Percentiles rank a stretch among this genome's conserved stretches.
These are phyloP conservation scores for Ancistrus triradiatus DNA, from an alignment of 2,113 vertebrate species.

Conservation along the genomic window DNA sequence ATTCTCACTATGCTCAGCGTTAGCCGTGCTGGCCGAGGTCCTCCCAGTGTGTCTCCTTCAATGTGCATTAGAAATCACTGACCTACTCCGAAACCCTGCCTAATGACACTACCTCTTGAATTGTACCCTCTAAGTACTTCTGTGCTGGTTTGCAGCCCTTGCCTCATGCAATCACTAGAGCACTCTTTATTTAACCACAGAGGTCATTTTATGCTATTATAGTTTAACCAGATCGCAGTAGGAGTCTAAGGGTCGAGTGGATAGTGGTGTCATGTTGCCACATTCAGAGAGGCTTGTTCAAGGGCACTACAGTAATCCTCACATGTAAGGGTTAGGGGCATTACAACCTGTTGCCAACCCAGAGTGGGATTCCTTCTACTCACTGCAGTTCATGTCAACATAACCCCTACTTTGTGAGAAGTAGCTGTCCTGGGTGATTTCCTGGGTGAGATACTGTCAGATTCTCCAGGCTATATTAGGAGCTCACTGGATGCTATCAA, in stretches of 20 bases:
- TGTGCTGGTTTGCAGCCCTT: not conserved
- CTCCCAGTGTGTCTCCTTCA: not conserved
- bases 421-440: not conserved
- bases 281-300: not conserved
- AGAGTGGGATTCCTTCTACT: not conserved
- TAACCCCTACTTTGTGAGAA: not conserved
- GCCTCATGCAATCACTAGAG: not conserved
- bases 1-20: not conserved
- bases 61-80: not conserved
- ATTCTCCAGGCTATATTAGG: too few species aligned
- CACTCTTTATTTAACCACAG: not conserved
- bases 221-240: not conserved
- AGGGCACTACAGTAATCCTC: not conserved
- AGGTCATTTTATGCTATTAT: not conserved
- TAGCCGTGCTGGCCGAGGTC: not conserved
- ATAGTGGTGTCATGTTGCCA: slow-evolving; percentile 11
- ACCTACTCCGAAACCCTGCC: not conserved
- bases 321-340: not conserved
- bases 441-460: too few species aligned
- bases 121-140: not conserved
- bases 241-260: not conserved
- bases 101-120: not conserved
- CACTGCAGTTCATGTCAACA: not conserved
- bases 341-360: not conserved
- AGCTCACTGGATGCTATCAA: too few species aligned